Evolutionary conservation across 2,113 vertebrate genomes (phyloP).

Genomic region (Peromyscus polionotus): DNA sequence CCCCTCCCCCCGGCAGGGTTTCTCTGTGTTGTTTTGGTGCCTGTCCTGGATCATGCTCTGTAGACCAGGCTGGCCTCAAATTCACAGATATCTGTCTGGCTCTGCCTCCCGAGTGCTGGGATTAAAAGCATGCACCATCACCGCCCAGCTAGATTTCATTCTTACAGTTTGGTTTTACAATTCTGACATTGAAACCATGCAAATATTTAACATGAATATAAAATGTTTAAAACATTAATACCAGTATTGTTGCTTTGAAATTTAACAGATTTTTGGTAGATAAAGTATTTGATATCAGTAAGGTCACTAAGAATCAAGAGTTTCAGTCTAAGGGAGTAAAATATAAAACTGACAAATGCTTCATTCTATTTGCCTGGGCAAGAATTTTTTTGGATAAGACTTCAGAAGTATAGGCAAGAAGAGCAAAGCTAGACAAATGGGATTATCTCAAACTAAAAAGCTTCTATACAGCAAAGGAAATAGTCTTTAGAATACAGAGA

Average conservation of each 20-base stretch:
- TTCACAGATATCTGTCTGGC: too few species aligned
- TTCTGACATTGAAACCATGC: background rate
- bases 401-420: background rate
- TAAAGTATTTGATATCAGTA: background rate
- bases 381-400: background rate
- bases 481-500: background rate
- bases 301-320: constrained; percentile 43
- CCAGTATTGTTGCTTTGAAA: constrained; percentile 30
- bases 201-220: constrained; percentile 36
- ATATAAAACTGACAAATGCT: constrained; percentile 9
- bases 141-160: background rate
- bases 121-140: too few species aligned
- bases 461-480: background rate
- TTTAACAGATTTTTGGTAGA: background rate
- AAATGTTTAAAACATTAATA: background rate
- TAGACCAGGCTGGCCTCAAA: too few species aligned
- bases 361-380: background rate
- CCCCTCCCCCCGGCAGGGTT: too few species aligned
- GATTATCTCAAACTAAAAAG: background rate
- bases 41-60: too few species aligned
- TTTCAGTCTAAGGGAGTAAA: background rate
- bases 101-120: too few species aligned
- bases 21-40: too few species aligned
- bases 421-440: background rate
- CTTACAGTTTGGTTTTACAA: background rate